Conservation (phyloP, 2,888 invertebrate species). For the Macroteleia sp. region DNA sequence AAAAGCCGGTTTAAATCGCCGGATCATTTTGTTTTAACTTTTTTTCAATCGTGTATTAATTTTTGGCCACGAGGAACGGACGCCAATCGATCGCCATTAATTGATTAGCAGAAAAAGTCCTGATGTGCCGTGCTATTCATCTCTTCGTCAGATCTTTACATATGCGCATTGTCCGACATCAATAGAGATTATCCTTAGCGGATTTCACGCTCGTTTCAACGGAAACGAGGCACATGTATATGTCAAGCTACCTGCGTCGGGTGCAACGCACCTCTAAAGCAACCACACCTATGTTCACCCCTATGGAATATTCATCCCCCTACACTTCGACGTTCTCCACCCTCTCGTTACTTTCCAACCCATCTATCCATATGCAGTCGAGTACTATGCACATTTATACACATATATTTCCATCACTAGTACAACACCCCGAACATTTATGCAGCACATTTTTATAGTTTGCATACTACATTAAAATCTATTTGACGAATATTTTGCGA, state of each 20-base stretch:
- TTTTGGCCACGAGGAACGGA: background rate
- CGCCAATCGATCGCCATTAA: slow-evolving; percentile 8
- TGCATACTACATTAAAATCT: slow-evolving; percentile 46
- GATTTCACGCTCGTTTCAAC: slow-evolving; percentile 82
- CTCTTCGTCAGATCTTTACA: slow-evolving; percentile 56
- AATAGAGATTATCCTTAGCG: slow-evolving; percentile 66
- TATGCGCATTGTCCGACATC: slow-evolving; percentile 57
- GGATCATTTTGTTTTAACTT: background rate
- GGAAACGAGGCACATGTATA: slow-evolving; percentile 79
- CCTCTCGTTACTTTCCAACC: slow-evolving; percentile 67
- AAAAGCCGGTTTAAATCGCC: background rate
- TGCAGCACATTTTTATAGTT: slow-evolving; percentile 50
- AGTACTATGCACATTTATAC: slow-evolving; percentile 49
- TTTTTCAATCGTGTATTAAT: background rate
- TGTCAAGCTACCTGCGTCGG: slow-evolving; percentile 81
- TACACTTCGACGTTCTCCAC: slow-evolving; percentile 68
- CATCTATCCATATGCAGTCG: slow-evolving; percentile 60
- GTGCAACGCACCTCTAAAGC: slow-evolving; percentile 84
- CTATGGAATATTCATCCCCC: slow-evolving; percentile 77
- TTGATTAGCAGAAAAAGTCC: slow-evolving; percentile 35
- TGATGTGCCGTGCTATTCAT: slow-evolving; percentile 22
- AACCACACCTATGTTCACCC: slow-evolving; percentile 82
- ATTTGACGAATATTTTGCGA: slow-evolving; percentile 31
- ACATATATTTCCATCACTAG: slow-evolving; percentile 52
- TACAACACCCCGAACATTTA: slow-evolving; percentile 27